Percentiles rank a stretch among this genome's conserved stretches.
Evolutionary conservation across 2,888 invertebrate genomes (phyloP).

Genomic region (Crossocerus cetratus): DNA sequence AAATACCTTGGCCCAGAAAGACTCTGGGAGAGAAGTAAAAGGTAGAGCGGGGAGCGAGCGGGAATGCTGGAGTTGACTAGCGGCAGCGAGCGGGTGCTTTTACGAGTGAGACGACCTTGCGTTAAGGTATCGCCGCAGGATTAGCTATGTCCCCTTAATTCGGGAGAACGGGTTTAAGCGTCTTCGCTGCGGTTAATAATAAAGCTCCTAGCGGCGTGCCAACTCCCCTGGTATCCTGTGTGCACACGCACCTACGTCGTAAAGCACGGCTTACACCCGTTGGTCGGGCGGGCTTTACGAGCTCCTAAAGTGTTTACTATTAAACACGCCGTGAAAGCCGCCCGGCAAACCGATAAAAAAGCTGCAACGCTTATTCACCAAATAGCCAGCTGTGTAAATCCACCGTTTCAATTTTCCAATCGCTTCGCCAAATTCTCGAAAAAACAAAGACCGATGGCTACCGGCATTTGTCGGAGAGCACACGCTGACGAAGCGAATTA

Average conservation of each 20-base stretch:
- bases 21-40: not conserved
- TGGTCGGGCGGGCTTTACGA: conserved; percentile 27
- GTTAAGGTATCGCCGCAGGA: conserved; percentile 46
- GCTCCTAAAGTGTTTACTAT: conserved; percentile 25
- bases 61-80: not conserved
- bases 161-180: conserved; percentile 36
- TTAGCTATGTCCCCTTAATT: conserved; percentile 50
- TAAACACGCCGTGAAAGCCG: conserved; percentile 20
- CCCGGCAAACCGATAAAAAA: not conserved
- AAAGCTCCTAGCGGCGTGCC: conserved; percentile 49
- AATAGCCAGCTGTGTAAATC: no score
- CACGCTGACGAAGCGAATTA: no score
- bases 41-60: not conserved
- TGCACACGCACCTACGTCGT: conserved; percentile 38
- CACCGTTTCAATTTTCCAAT: no score
- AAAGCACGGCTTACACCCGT: conserved; percentile 35
- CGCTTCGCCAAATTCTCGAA: no score
- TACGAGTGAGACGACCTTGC: conserved; percentile 21
- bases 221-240: conserved; percentile 41
- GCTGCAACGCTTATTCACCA: not conserved
- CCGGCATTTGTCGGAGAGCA: no score
- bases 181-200: conserved; percentile 55
- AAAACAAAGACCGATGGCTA: no score
- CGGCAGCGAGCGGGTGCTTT: not conserved
- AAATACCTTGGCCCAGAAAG: no score